Evolutionary conservation across 2,797 vertebrate species (phyloP).

Genomic region (Jordanella pulchra): DNA sequence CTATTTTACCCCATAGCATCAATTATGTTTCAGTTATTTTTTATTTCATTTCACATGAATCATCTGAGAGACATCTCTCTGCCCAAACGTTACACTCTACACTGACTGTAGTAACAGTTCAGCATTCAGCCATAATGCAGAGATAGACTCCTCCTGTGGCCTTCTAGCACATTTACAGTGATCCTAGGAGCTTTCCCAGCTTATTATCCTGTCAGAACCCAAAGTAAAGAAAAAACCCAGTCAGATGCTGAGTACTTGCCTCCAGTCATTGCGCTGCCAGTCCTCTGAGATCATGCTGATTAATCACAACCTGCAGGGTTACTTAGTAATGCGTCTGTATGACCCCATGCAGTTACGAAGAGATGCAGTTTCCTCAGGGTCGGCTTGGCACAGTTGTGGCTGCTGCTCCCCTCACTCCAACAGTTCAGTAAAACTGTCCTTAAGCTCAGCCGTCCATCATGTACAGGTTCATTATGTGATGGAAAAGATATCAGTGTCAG

Average conservation of each 20-base stretch:
- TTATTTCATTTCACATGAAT: not conserved
- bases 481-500: constrained; percentile 7
- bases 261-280: not conserved
- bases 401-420: constrained; percentile 24
- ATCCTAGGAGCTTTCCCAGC: not conserved
- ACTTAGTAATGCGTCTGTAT: constrained; percentile 27
- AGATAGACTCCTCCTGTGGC: not conserved
- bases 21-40: not conserved
- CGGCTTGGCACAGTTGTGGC: constrained; percentile 7
- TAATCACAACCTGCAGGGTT: constrained; percentile 37
- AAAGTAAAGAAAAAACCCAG: constrained; percentile 7
- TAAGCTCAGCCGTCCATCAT: constrained; percentile 43
- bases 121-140: not conserved
- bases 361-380: constrained; percentile 21
- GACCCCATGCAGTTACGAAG: constrained; percentile 23
- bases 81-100: not conserved
- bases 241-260: constrained; percentile 26
- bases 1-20: not conserved
- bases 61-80: not conserved
- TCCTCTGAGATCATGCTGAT: constrained; percentile 36
- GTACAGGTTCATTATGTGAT: constrained; percentile 44
- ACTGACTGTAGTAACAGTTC: not conserved
- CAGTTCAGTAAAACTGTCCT: constrained; percentile 30
- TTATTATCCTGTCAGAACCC: constrained; percentile 25
- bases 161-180: not conserved